Percentiles rank a stretch among this genome's conserved stretches.
Evolutionary conservation across 1,140 invertebrate genomes (phyloP).

Genomic region (Brachionus plicatilis): DNA sequence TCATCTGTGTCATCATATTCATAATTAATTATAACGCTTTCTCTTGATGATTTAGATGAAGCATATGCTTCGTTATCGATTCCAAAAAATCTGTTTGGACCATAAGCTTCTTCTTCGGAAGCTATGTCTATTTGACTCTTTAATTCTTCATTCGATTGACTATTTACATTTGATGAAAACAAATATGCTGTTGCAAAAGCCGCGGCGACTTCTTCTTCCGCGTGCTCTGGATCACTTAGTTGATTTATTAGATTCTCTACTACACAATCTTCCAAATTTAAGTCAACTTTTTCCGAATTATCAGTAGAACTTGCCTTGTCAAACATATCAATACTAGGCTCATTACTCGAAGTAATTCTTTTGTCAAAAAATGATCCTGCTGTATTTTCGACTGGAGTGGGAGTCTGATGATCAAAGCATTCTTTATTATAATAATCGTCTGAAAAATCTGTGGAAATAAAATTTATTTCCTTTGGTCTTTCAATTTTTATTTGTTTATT

Average conservation of each 20-base stretch:
- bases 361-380: conserved; percentile 25
- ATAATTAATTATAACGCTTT: neutral
- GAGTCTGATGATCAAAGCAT: neutral
- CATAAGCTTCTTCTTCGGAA: too few relatives aligned
- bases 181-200: conserved; percentile 12
- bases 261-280: neutral
- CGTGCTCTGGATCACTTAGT: neutral
- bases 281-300: neutral
- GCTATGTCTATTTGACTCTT: neutral
- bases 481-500: neutral
- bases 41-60: neutral
- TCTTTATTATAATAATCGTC: neutral
- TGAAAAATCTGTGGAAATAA: neutral
- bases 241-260: neutral
- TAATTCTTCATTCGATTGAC: conserved; percentile 8
- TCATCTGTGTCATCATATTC: neutral
- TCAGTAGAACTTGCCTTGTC: neutral
- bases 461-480: neutral
- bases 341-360: conserved; percentile 22
- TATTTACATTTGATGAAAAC: conserved; percentile 25
- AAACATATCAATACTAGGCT: neutral
- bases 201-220: neutral
- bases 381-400: conserved; percentile 8
- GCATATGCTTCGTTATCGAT: conserved; percentile 14
- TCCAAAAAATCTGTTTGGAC: neutral